Percentiles rank a stretch among this genome's conserved stretches.
Conservation (phyloP, 2,113 vertebrate species). For the Zonotrichia leucophrys region DNA sequence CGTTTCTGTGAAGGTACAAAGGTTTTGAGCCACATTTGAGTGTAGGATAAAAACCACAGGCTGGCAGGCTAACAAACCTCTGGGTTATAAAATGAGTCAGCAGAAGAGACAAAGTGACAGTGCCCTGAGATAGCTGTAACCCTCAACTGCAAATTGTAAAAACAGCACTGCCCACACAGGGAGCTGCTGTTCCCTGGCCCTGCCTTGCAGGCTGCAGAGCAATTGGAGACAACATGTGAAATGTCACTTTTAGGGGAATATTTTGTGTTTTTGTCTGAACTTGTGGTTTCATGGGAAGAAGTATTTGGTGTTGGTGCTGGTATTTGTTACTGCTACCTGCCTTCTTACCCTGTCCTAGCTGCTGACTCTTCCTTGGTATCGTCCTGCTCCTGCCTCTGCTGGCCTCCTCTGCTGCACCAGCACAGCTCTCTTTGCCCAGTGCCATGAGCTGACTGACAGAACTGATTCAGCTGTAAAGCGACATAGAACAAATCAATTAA, state of each 20-base stretch:
- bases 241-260: neutral
- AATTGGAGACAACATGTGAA: neutral
- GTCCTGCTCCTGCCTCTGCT: neutral
- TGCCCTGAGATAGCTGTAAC: neutral
- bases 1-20: neutral
- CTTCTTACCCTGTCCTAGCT: neutral
- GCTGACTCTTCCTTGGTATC: neutral
- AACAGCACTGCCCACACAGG: neutral
- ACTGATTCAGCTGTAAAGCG: neutral
- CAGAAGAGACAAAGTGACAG: neutral
- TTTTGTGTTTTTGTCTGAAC: neutral
- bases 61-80: neutral
- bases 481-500: neutral
- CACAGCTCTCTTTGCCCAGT: neutral
- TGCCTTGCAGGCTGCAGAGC: neutral
- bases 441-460: neutral
- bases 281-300: neutral
- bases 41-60: neutral
- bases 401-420: neutral
- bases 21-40: neutral
- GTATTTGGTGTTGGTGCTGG: neutral
- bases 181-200: neutral
- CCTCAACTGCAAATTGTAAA: neutral
- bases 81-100: conserved; percentile 4
- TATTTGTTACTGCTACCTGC: neutral